A percentile compares a stretch with the other conserved stretches of the same genome.
Evolutionary conservation across 1,140 invertebrate genomes (phyloP).

Genomic region (Aphelinus atriplicis): DNA sequence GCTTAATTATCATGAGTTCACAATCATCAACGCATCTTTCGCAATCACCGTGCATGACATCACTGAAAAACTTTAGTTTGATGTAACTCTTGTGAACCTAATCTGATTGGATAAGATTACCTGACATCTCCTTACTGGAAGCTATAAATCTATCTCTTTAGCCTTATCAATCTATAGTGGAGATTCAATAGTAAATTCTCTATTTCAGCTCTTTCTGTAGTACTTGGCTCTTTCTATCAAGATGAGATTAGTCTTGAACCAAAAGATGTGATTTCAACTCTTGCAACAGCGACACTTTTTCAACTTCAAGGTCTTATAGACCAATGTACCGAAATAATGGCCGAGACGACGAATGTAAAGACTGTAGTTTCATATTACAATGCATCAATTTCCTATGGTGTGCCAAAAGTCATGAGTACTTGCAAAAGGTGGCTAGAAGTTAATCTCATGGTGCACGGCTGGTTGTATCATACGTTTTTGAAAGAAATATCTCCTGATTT

Average conservation of each 20-base stretch:
- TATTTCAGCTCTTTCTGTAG: slow-evolving; percentile 73
- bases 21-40: too few species aligned
- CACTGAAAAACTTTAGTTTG: too few species aligned
- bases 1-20: too few species aligned
- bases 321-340: slow-evolving; percentile 80
- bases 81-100: too few species aligned
- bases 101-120: too few species aligned
- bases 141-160: too few species aligned
- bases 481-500: slow-evolving; percentile 72
- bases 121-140: too few species aligned
- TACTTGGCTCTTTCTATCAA: slow-evolving; percentile 83
- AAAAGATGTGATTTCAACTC: slow-evolving; percentile 74
- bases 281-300: slow-evolving; percentile 81
- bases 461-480: slow-evolving; percentile 68
- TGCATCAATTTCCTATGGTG: slow-evolving; percentile 75
- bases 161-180: too few species aligned
- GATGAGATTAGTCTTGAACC: slow-evolving; percentile 81
- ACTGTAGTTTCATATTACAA: slow-evolving; percentile 78
- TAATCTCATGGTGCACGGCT: slow-evolving; percentile 74
- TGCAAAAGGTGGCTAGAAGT: slow-evolving; percentile 77
- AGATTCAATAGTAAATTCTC: slow-evolving; percentile 26
- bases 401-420: slow-evolving; percentile 70
- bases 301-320: slow-evolving; percentile 81
- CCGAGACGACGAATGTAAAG: slow-evolving; percentile 78
- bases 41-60: too few species aligned